Conservation (phyloP, 2,113 vertebrate genomes). For the Varanus salvator region DNA sequence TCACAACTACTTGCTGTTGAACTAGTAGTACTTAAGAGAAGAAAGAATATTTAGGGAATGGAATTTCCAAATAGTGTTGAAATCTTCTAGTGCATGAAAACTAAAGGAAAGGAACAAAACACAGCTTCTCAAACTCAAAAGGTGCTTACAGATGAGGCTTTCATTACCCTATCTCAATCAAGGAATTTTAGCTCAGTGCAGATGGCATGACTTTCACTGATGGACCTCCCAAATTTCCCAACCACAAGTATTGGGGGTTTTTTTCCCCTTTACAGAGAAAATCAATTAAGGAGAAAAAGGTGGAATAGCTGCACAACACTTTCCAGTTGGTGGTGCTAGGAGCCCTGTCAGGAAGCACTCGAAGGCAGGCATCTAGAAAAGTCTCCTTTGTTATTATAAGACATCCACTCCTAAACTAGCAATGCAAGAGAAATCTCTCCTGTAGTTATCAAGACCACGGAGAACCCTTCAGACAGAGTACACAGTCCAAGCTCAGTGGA, state of each 20-base stretch:
- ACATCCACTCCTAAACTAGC: not conserved
- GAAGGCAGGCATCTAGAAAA: not conserved
- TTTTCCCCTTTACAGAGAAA: too few relatives aligned
- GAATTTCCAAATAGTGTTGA: not conserved
- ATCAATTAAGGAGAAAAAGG: too few relatives aligned
- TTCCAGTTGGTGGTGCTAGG: too few relatives aligned
- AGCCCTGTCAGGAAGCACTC: too few relatives aligned
- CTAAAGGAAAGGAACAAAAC: rapidly evolving
- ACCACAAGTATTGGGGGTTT: too few relatives aligned
- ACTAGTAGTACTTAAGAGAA: slow-evolving; percentile 84
- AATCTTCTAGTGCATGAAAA: slow-evolving; percentile 16
- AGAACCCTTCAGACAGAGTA: not conserved
- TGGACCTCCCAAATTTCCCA: too few relatives aligned
- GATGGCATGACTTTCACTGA: too few relatives aligned
- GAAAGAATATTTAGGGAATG: not conserved
- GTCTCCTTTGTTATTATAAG: not conserved
- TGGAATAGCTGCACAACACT: too few relatives aligned
- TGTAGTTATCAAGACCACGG: not conserved
- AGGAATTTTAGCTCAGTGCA: too few relatives aligned
- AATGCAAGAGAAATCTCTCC: not conserved
- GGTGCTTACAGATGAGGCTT: too few relatives aligned
- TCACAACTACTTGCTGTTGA: slow-evolving; percentile 90
- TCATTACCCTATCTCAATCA: too few relatives aligned
- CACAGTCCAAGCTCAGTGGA: not conserved
- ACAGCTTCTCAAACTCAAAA: slow-evolving; percentile 25